phyloP scores from a whole-genome alignment of 2,113 vertebrate species.

The Xiphophorus hellerii region DNA sequence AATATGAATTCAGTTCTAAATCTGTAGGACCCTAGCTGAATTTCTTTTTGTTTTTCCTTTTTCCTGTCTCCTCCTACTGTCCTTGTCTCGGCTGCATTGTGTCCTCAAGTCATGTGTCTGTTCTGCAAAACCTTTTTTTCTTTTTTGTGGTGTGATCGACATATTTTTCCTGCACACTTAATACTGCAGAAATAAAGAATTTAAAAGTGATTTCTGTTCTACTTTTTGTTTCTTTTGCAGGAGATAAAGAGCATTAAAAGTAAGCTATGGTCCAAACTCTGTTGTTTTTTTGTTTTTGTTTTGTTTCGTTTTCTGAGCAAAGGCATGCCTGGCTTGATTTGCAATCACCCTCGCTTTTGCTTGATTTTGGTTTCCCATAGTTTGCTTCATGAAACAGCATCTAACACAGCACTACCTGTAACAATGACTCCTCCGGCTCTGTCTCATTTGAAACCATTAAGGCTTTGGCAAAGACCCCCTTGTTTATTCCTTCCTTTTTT shows the following conservation, averaged over 20 bases:
- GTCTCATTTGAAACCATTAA: conserved; percentile 18
- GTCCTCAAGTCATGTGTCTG: conserved; percentile 57
- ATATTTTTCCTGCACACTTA: conserved; percentile 44
- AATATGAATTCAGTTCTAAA: conserved; percentile 9
- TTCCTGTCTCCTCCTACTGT: conserved; percentile 42
- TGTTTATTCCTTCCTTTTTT: conserved; percentile 3
- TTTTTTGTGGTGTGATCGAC: conserved; percentile 37
- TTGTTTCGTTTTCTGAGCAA: conserved; percentile 49
- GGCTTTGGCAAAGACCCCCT: conserved; percentile 15
- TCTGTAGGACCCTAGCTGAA: conserved; percentile 16
- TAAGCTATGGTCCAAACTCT: conserved; percentile 81
- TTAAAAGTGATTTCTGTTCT: conserved; percentile 80
- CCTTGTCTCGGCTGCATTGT: conserved; percentile 51
- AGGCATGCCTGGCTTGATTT: conserved; percentile 81
- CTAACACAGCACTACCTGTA: conserved; percentile 62
- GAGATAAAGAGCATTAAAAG: conserved; percentile 89
- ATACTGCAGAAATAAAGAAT: conserved; percentile 47
- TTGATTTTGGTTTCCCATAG: conserved; percentile 77
- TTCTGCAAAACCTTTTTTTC: conserved; percentile 40
- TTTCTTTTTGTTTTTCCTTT: conserved; percentile 43
- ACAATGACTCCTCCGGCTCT: conserved; percentile 28
- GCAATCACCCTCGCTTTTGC: conserved; percentile 74
- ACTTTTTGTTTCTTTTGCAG: conserved; percentile 84
- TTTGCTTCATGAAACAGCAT: conserved; percentile 62
- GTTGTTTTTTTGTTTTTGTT: conserved; percentile 47